Evolutionary conservation across 2,113 vertebrate species (phyloP).

Genomic region (Lepidothrix coronata): DNA sequence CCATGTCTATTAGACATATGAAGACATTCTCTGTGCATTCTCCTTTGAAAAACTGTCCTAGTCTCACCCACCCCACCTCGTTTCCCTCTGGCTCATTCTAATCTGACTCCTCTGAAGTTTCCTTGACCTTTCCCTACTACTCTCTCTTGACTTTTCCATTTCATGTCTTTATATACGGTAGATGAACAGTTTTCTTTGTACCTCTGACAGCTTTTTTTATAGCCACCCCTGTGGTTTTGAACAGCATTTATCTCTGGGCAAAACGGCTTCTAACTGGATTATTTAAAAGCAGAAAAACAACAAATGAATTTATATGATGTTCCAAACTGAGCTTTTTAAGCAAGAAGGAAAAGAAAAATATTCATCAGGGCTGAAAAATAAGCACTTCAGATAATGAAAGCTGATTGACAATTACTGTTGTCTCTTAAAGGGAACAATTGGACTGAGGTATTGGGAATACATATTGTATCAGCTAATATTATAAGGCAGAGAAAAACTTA

Average conservation of each 20-base stretch:
- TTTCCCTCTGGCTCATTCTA: conserved; percentile 2
- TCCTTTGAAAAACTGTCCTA: background rate
- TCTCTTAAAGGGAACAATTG: background rate
- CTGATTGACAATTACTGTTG: background rate
- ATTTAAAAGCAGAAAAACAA: conserved; percentile 30
- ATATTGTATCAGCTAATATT: background rate
- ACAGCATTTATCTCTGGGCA: background rate
- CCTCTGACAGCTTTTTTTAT: background rate
- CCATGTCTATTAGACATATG: background rate
- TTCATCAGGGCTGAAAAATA: background rate
- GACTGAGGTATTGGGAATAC: background rate
- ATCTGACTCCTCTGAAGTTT: conserved; percentile 6
- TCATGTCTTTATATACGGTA: background rate
- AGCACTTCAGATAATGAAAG: background rate
- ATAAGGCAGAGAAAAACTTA: background rate
- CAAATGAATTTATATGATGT: background rate
- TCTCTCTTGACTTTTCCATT: background rate
- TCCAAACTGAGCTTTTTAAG: background rate
- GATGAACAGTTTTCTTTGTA: conserved; percentile 10
- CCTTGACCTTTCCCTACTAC: conserved; percentile 16
- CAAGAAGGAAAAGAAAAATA: background rate
- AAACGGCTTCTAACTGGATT: background rate
- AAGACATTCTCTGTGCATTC: background rate
- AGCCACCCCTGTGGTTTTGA: background rate
- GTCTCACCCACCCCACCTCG: background rate